These are phyloP conservation scores for Chironomus riparius DNA, from an alignment of 2,888 invertebrate species.

Conservation along the genomic window DNA sequence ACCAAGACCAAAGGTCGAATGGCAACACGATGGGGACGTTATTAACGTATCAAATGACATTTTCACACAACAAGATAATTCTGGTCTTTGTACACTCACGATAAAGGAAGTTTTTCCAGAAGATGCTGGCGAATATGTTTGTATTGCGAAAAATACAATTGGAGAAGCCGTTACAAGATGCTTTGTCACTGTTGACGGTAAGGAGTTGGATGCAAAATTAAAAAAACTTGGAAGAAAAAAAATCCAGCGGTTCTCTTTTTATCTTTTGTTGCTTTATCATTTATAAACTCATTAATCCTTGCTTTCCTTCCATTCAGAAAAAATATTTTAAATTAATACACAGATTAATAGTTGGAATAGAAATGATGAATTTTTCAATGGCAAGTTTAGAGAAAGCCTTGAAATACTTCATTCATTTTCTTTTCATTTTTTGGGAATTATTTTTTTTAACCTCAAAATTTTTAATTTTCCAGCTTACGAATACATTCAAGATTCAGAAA, in stretches of 20 bases:
- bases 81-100: constrained; percentile 69
- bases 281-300: too few relatives aligned
- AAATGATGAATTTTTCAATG: too few relatives aligned
- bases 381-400: too few relatives aligned
- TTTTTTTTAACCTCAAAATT: constrained; percentile 1
- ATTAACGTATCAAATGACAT: constrained; percentile 71
- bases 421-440: background rate
- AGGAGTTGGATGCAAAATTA: constrained; percentile 1
- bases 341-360: too few relatives aligned
- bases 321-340: background rate
- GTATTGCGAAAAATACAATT: constrained; percentile 69
- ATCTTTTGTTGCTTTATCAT: too few relatives aligned
- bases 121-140: constrained; percentile 79
- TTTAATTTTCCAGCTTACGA: constrained; percentile 66
- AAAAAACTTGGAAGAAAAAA: background rate
- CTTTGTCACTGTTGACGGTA: constrained; percentile 75
- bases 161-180: constrained; percentile 74
- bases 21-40: constrained; percentile 65
- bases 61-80: constrained; percentile 60
- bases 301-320: too few relatives aligned
- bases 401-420: too few relatives aligned
- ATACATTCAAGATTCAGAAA: constrained; percentile 80
- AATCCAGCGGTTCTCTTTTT: too few relatives aligned
- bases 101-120: constrained; percentile 85
- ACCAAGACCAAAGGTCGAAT: constrained; percentile 70